Conservation (phyloP, 2,888 invertebrate species). For the Machimus atricapillus region DNA sequence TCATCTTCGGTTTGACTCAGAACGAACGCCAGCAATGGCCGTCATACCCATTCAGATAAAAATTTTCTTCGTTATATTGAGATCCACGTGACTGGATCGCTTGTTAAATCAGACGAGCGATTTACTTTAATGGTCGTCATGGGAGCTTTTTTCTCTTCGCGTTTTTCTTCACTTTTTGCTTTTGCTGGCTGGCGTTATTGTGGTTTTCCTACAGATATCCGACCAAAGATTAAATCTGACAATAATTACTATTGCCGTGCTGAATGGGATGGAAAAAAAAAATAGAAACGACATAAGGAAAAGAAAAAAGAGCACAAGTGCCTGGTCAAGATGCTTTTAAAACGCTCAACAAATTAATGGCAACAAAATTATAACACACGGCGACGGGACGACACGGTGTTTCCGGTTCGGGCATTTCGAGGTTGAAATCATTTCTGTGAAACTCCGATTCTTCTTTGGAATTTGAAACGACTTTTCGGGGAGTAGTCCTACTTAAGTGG, state of each 20-base stretch:
- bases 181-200: background rate
- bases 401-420: slow-evolving; percentile 23
- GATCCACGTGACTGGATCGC: background rate
- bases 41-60: background rate
- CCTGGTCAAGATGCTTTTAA: slow-evolving; percentile 4
- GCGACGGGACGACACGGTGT: background rate
- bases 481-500: background rate
- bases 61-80: background rate
- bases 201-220: slow-evolving; percentile 7
- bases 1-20: background rate
- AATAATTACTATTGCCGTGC: background rate
- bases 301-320: slow-evolving; percentile 1
- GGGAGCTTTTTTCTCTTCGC: background rate
- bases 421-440: background rate
- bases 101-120: background rate
- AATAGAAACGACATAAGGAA: background rate
- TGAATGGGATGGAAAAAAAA: background rate
- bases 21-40: slow-evolving; percentile 7
- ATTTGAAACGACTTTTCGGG: background rate
- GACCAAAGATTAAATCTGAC: slow-evolving; percentile 16
- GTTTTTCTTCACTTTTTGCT: background rate
- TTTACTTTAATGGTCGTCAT: slow-evolving; percentile 19
- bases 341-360: slow-evolving; percentile 24
- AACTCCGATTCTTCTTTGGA: background rate
- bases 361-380: slow-evolving; percentile 24